Evolutionary conservation across 2,797 vertebrate species (phyloP).

Genomic region (Sebastolobus alascanus): DNA sequence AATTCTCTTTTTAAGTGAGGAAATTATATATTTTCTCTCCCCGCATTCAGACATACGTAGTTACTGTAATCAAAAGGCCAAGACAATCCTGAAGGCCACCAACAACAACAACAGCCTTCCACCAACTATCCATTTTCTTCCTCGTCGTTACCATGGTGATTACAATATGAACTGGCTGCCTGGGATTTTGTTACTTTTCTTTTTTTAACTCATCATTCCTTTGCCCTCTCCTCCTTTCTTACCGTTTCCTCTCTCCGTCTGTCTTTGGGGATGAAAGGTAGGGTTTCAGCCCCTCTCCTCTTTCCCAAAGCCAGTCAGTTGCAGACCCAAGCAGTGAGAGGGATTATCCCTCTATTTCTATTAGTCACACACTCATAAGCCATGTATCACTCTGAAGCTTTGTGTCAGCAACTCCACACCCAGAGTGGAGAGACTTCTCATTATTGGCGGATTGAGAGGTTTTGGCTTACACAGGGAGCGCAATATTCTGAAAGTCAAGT

Average conservation of each 20-base stretch:
- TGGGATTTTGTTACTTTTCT: conserved; percentile 30
- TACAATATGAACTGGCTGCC: conserved; percentile 28
- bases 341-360: conserved; percentile 83
- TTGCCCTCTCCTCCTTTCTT: conserved; percentile 48
- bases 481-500: conserved; percentile 56
- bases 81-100: not conserved
- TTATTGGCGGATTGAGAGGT: conserved; percentile 77
- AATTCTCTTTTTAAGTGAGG: not conserved
- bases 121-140: conserved; percentile 18
- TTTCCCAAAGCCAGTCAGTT: conserved; percentile 72
- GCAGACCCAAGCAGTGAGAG: conserved; percentile 78
- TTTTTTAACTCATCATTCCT: conserved; percentile 40
- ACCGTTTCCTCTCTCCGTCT: conserved; percentile 42
- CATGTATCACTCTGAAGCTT: conserved; percentile 81
- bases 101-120: not conserved
- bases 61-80: not conserved
- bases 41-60: not conserved
- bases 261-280: conserved; percentile 69
- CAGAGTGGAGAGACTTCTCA: conserved; percentile 75
- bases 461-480: conserved; percentile 63
- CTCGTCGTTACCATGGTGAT: conserved; percentile 64
- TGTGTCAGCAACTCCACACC: conserved; percentile 81
- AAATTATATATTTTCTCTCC: not conserved
- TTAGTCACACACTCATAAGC: conserved; percentile 83
- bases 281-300: conserved; percentile 53